Base-by-base conservation (phyloP, 2,113 vertebrate genomes). In the Solea solea region DNA sequence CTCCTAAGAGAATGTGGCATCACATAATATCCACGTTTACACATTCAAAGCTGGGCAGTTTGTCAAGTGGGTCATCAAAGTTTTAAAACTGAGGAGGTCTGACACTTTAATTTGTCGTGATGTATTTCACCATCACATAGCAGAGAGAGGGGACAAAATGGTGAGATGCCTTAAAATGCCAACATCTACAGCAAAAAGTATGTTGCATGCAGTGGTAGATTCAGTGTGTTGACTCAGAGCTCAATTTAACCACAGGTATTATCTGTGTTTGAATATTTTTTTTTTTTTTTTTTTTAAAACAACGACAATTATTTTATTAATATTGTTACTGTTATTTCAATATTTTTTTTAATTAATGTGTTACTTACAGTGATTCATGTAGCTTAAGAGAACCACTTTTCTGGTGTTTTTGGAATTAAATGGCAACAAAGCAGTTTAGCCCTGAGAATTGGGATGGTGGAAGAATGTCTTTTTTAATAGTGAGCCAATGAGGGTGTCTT, bases 71-170 rank as follows among this genome's bases (percentile, higher is more conserved):
- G 42, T 39, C 50, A 71, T 25, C 15, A 25, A 27, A 27, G 42
- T 61, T 12, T 25, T 27, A 54, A 49, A 9, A 15, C 34, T 44
- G 42, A 42, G 41, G 58, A 13, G 13, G 62, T 42, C n/a, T 25
- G 12, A 67, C 42, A 34, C 54, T 34, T 56, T 57, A 16, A 25
- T 56, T 64, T 59, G 34, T 57, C 46, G 54, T 67, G 34, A 57
- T 60, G 42, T 27, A 14, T 55, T 45, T 65, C 34, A 4, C 70
- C 14, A 9, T 46, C 10, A 12, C 54, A 9, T 41, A 10, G 10
- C 54, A 40, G 39, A 13, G 63, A 56, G 57, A 57, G 58, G 62
- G 71, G 67, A 55, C 70, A 50, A 40, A 48, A 13, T 45, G 0
- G 14, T 34, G 57, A 58, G 7, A 40, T 10, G 41, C n/a, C 34